Evolutionary conservation across 2,797 vertebrate genomes (phyloP), one percentile per base, ranked within the genome.

Genomic region (Tadarida brasiliensis): DNA sequence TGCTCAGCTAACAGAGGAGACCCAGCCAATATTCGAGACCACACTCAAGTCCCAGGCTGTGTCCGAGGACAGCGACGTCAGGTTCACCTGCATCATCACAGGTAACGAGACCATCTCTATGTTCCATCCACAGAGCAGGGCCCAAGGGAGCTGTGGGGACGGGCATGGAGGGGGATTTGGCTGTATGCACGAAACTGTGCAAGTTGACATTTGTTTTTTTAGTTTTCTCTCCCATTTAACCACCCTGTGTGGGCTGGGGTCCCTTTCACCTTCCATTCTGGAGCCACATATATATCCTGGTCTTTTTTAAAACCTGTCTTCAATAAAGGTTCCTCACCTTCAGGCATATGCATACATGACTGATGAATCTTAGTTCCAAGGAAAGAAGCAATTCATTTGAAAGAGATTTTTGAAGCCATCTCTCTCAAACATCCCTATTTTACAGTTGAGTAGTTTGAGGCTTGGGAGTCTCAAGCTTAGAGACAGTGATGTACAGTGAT

Each of bases 1-100:
- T 98, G 99, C 99, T 97, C 99, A 99, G 98, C 98, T 99, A 98
- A 99, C 99, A 2, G 99, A 99, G 91, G 99, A 99, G 97, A 99
- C 99, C 78, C 99, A 99, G 98, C 99, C 99, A 0, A 98, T 99
- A 30, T 99, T 99, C 95, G 99, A 99, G 97, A 99, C 99, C 95
- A 99, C 99, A 10, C 98, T 99, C 98, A 99, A 99, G 98, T 99
- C 99, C 87, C 99, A 99, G 89, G 99, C 99, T 70, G 99, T 99
- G 95, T 99, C 99, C 11, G 99, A 99, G 98, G 98, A 99, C 94
- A 99, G 99, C 96, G 99, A 99, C 81, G 99, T 99, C 97, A 99
- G 99, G 98, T 99, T 99, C 98, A 99, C 98, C 94, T 99, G 99
- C 98, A 98, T 99, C 78, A 99, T 99, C 91, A 99, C 99, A 99